Evolutionary conservation across 2,113 vertebrate genomes (phyloP), one percentile per base, ranked within the genome.

Genomic region (Danio rerio): DNA sequence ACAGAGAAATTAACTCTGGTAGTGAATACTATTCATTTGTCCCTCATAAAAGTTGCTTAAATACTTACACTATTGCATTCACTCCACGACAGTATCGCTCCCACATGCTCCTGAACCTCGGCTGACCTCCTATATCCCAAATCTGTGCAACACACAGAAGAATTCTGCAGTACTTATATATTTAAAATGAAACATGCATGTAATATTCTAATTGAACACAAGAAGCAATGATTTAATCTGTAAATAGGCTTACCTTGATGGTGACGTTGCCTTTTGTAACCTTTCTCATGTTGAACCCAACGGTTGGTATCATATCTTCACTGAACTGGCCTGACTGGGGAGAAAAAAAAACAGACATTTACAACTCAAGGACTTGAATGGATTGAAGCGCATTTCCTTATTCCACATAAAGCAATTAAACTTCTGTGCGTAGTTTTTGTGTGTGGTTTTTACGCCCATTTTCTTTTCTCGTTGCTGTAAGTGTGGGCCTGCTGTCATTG

Each of bases 51-150:
- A 62, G 47, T 63, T 80, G 58, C 20, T 42, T 21, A 16, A 1
- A 16, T 63, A 93, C 98, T 98, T 93, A 99, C 98, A 99, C 98
- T 84, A 99, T 99, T 71, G 98, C 98, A 75, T 99, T 99, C 83
- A 99, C 98, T 79, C 98, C 98, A 91, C 98, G 90, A 91, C 98
- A 99, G 83, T 99, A 99, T 66, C 98, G 95, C 81, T 99, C 98
- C 98, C 98, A 99, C 98, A 99, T 99, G 94, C 98, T 99, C 88
- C 98, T 95, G 93, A 99, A 99, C 78, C 98, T 95, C n/a, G 98
- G 98, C 73, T 99, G 98, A 86, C 98, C 98, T 83, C 98, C 98
- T 89, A 99, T 99, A 92, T 99, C 98, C 98, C 98, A 99, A 78
- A 99, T 98, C 98, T 99, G 89, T 16, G 12, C 1, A 5, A 11